These are phyloP conservation scores for Macroglossus sobrinus DNA, from an alignment of 2,113 vertebrate species.

Conservation along the genomic window DNA sequence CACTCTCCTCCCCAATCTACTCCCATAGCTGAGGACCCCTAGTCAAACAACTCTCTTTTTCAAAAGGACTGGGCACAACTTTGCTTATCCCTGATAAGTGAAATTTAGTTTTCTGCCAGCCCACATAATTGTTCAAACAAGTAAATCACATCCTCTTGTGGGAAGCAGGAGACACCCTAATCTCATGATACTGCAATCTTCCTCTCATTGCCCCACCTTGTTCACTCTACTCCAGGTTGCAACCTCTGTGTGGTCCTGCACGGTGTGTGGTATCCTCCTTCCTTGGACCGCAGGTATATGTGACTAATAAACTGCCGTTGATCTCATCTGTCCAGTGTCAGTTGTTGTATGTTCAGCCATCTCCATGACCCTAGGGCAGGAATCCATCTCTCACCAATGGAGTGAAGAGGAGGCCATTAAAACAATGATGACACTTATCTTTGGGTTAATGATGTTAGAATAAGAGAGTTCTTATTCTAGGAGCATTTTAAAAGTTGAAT, in stretches of 20 bases:
- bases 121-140: neutral
- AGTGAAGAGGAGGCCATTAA: neutral
- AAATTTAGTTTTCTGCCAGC: neutral
- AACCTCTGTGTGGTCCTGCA: neutral
- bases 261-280: neutral
- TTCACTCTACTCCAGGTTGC: too few relatives aligned
- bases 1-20: neutral
- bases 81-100: neutral
- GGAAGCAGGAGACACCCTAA: neutral
- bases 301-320: neutral
- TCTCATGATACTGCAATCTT: neutral
- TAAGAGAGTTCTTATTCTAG: neutral
- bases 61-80: neutral
- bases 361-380: neutral
- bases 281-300: neutral
- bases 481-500: neutral
- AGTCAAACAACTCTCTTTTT: neutral
- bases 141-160: neutral
- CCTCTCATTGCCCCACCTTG: neutral
- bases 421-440: neutral
- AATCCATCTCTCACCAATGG: neutral
- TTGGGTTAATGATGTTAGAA: neutral
- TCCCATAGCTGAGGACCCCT: neutral
- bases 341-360: neutral
- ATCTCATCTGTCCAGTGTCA: neutral